These are phyloP conservation scores for Onychomys torridus DNA, from an alignment of 2,797 vertebrate genomes.

Conservation along the genomic window DNA sequence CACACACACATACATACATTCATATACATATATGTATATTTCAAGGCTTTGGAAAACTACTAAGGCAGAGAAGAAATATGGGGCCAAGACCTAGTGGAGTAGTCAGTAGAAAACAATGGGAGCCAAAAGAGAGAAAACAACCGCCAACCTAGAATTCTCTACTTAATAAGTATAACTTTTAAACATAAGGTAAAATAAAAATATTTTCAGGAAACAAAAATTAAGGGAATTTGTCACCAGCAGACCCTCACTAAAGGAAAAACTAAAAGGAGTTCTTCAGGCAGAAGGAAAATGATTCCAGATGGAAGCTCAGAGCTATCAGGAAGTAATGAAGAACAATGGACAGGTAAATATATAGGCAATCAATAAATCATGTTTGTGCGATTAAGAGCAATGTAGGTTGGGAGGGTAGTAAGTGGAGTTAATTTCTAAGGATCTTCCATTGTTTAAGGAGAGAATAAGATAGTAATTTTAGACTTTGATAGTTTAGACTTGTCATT, in stretches of 20 bases:
- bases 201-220: conserved; percentile 69
- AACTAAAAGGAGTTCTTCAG: conserved; percentile 66
- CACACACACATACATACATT: background rate
- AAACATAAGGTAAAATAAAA: conserved; percentile 59
- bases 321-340: conserved; percentile 54
- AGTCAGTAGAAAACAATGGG: conserved; percentile 42
- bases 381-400: background rate
- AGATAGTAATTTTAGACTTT: conserved; percentile 30
- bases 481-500: background rate
- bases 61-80: conserved; percentile 51
- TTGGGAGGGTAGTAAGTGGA: conserved; percentile 45
- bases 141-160: conserved; percentile 47
- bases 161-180: conserved; percentile 56
- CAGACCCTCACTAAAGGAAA: conserved; percentile 64
- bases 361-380: background rate
- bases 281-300: conserved; percentile 64
- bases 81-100: conserved; percentile 17
- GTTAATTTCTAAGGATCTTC: conserved; percentile 31
- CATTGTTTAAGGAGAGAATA: conserved; percentile 43
- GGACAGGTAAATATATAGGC: conserved; percentile 60
- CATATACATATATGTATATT: background rate
- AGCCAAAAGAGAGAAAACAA: conserved; percentile 52
- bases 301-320: conserved; percentile 66
- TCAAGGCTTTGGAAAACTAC: conserved; percentile 39
- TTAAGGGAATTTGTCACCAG: conserved; percentile 65